Percentiles rank a stretch among this genome's conserved stretches.
phyloP scores from a whole-genome alignment of 2,888 invertebrate species.

The Andrena fulva region DNA sequence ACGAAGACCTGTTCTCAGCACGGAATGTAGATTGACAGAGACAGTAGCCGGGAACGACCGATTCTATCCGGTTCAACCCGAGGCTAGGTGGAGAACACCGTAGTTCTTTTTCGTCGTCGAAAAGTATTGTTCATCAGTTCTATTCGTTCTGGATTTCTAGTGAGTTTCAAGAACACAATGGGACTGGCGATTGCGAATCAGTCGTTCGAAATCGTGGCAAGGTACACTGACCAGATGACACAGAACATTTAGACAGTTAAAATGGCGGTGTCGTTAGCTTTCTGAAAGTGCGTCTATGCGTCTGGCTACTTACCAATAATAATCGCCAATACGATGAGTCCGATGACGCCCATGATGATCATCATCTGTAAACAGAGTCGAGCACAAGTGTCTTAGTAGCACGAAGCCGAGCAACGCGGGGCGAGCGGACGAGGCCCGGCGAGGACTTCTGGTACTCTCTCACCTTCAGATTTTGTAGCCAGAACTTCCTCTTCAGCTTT shows the following conservation, averaged over 20 bases:
- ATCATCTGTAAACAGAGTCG: conserved; percentile 88
- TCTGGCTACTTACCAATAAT: conserved; percentile 90
- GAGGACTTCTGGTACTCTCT: conserved; percentile 11
- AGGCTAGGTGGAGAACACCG: background rate
- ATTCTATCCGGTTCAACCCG: conserved; percentile 38
- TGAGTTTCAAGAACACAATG: no score
- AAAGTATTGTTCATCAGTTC: background rate
- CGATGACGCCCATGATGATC: conserved; percentile 95
- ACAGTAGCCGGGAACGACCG: conserved; percentile 64
- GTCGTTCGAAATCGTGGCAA: conserved; percentile 74
- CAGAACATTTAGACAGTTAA: conserved; percentile 70
- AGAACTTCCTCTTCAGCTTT: conserved; percentile 97
- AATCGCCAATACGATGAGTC: conserved; percentile 92
- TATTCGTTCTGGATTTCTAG: no score
- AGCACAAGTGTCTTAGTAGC: background rate
- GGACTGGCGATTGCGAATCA: conserved; percentile 38
- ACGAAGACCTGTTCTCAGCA: conserved; percentile 41
- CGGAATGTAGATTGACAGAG: conserved; percentile 56
- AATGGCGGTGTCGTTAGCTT: conserved; percentile 59
- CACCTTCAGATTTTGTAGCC: conserved; percentile 98
- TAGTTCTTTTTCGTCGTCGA: background rate
- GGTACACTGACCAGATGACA: conserved; percentile 77
- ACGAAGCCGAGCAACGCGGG: background rate
- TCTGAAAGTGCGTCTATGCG: conserved; percentile 31
- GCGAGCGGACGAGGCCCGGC: background rate